Base-by-base conservation (phyloP, 1,140 invertebrate species). In the Drosophila teissieri region DNA sequence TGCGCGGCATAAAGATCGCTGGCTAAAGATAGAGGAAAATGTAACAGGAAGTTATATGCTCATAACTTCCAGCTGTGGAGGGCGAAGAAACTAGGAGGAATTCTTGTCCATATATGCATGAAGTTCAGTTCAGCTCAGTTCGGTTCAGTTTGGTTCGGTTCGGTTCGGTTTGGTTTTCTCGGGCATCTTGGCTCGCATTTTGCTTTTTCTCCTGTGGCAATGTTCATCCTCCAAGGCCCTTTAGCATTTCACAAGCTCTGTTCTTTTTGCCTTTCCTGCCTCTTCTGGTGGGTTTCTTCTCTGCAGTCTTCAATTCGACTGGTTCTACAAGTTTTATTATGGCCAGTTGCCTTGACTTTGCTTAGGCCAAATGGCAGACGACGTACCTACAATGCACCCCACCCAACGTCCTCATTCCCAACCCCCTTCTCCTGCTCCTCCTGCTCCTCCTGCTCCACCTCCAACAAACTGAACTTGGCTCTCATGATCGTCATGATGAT, bases 251-350 rank as follows among this genome's bases (percentile, higher is more conserved):
- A 63, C 46, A 46, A 56, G 51, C 67, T 70, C n/a, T 52, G 55
- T 65, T 64, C 52, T 70, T 64, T 64, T 56, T 77, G 78, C 76
- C 72, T 73, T 85, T 80, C 70, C 17, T 73, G 74, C 61, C 51
- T 67, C 69, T 73, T 58, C 51, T 79, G 49, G 44, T 52, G 48
- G 24, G 46, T 68, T 37, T 77, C 63, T 51, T 53, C 42, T 53
- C 46, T 31, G 34, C 36, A 22, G 58, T 53, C 37, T 65, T 40
- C 51, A 60, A 54, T 74, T 72, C 49, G 88, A 88, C 83, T 88
- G 83, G 83, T 88, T 88, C 83, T 88, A 83, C 83, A 78, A 88
- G 84, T 89, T 89, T 86, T 88, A 74, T 86, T 88, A 74, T 67
- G 49, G 76, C 53, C 55, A 72, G 78, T 81, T 84, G 82, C 82